Evolutionary conservation across 2,113 vertebrate species (phyloP).

Genomic region (Picathartes gymnocephalus): DNA sequence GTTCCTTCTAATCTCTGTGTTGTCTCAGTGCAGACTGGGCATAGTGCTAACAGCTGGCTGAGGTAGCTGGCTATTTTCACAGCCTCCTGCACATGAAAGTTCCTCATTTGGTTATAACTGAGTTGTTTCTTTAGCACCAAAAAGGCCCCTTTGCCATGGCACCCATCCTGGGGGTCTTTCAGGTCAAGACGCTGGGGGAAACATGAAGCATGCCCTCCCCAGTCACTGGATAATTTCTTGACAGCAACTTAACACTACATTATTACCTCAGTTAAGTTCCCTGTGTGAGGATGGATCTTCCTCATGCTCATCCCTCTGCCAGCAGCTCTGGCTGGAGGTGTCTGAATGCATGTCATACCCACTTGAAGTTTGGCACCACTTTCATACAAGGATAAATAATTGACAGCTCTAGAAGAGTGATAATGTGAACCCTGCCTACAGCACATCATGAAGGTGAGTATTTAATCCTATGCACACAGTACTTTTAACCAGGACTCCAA

Average conservation of each 20-base stretch:
- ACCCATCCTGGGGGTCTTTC: background rate
- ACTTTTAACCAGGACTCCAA: background rate
- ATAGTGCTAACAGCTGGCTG: background rate
- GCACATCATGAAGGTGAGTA: background rate
- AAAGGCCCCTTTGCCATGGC: background rate
- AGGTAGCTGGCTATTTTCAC: background rate
- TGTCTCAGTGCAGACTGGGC: background rate
- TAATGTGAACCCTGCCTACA: background rate
- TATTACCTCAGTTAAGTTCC: background rate
- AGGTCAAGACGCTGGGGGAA: background rate
- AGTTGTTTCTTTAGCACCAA: background rate
- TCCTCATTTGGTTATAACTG: background rate
- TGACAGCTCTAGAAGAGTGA: background rate
- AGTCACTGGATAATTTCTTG: background rate
- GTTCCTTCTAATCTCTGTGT: background rate
- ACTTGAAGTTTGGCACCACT: background rate
- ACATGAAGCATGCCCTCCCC: background rate
- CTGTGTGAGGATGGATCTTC: background rate
- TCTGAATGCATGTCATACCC: background rate
- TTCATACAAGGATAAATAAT: background rate
- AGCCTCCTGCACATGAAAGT: background rate
- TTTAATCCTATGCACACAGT: background rate
- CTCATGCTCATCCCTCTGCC: background rate
- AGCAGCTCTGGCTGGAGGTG: background rate
- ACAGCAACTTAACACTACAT: background rate